Evolutionary conservation across 2,888 invertebrate genomes (phyloP), one percentile per base, ranked within the genome.

Genomic region (Drepanosiphum platanoidis): DNA sequence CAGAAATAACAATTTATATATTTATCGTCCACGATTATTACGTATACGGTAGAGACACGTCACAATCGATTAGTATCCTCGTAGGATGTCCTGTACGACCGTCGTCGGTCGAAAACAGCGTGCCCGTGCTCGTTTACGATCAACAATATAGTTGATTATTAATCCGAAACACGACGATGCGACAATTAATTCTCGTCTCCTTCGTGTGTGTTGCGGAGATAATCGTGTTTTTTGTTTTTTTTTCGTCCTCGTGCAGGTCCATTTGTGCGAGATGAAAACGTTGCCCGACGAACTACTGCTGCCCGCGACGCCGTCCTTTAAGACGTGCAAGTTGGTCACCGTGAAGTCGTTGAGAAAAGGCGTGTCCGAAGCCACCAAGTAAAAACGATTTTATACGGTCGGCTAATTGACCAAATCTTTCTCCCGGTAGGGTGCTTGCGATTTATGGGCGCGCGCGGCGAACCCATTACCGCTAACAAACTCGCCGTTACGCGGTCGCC

Each of bases 321-420:
- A 89, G 36, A 52, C 52, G 81, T 89, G 89, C 87, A 90, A 92
- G 88, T 91, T 94, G 82, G 95, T 95, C 77, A 93, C 94, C 68
- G 94, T 95, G 87, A 94, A 94, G 89, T 93, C 94, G 77, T 90
- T 95, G 86, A 91, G 93, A 87, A 92, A 92, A 74, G 92, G 92
- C 8, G 92, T 92, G 58, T 90, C 91, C 36, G 92, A 92, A 88
- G 89, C 91, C 87, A 91, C 92, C 66, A 90, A 90, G 91, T 91
- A 88, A 75, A n/a, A 34, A 87, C 70, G 22, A 58, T 81, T 71
- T 71, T 30, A 36, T 27, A 68, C 68, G 27, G 11, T 22, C 36
- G 15, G 68, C 52, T 71, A 81, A 71, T 71, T 36, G 27, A 80
- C 11, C 68, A 18, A 70, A 70, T 70, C 27, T 80, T 36, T 58